Conservation (phyloP, 2,113 vertebrate species). For the Athene noctua region DNA sequence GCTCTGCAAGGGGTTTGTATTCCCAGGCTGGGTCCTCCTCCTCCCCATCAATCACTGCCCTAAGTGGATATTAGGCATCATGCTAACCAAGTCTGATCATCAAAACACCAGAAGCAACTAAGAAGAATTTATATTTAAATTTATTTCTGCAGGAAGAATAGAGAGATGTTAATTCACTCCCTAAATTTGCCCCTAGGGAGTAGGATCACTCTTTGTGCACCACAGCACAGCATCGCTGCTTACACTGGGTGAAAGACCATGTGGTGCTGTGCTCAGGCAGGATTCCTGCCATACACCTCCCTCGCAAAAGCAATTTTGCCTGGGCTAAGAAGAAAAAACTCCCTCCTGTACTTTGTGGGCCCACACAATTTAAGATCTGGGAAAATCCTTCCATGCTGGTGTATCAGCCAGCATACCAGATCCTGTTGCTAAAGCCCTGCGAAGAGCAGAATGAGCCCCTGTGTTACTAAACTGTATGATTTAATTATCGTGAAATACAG, state of each 20-base stretch:
- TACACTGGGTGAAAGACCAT: fast-evolving
- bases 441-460: not conserved
- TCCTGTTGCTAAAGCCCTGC: not conserved
- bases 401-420: not conserved
- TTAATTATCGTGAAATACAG: constrained; percentile 11
- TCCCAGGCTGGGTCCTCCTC: not conserved
- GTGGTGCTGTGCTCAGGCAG: not conserved
- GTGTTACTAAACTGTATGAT: not conserved
- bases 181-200: not conserved
- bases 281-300: not conserved
- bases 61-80: not conserved
- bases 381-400: constrained; percentile 2
- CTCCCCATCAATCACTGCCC: not conserved
- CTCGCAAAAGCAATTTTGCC: not conserved
- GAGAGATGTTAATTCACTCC: not conserved
- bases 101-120: not conserved
- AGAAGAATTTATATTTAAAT: not conserved
- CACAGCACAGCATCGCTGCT: not conserved
- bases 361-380: not conserved
- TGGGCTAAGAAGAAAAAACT: not conserved
- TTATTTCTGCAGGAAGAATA: not conserved
- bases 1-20: not conserved
- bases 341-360: not conserved
- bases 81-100: not conserved
- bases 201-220: not conserved